Base-by-base conservation (phyloP, 1,140 invertebrate genomes). In the Heliconius himera region DNA sequence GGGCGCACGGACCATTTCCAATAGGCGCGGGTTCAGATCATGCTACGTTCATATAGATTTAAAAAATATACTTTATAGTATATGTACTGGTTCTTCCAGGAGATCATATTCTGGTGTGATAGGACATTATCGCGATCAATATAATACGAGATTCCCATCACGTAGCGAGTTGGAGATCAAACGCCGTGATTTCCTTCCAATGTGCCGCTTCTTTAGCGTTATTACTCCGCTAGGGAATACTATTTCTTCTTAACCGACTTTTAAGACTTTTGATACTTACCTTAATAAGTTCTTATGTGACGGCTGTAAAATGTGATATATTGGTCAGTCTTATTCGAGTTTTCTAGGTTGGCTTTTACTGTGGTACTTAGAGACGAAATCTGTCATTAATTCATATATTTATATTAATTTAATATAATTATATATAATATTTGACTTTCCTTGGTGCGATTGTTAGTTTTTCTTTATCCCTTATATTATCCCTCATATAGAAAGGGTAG, bases 111-210 rank as follows among this genome's bases (percentile, higher is more conserved):
- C 70, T 81, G 73, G 71, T 73, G 74, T 72, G 72, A 33, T 54
- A 66, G 56, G 77, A 82, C 81, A 79, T 82, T 83, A 83, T 83
- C 80, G 70, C 74, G 74, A 79, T 81, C 79, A 75, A 81, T 81
- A 83, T 81, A 51, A 73, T 81, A 38, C 74, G 72, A 77, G 73
- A 83, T 83, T 83, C 82, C 36, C 38, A 54, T 83, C 82, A 83
- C 82, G 82, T 83, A 77, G 70, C 74, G 41, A 76, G 74, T 77
- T 73, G 74, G 76, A 83, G 80, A 83, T 83, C 82, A 81, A 81
- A 77, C 80, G 82, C 80, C 82, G 82, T 83, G 82, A 83, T 83
- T 83, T 79, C 72, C 74, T 81, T 80, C 82, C 80, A 75, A 74
- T 77, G 80, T 76, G 77, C 74, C 77, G 76, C 80, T 81, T 76